Base-by-base conservation (phyloP, 2,888 invertebrate species). In the Therioaphis trifolii region DNA sequence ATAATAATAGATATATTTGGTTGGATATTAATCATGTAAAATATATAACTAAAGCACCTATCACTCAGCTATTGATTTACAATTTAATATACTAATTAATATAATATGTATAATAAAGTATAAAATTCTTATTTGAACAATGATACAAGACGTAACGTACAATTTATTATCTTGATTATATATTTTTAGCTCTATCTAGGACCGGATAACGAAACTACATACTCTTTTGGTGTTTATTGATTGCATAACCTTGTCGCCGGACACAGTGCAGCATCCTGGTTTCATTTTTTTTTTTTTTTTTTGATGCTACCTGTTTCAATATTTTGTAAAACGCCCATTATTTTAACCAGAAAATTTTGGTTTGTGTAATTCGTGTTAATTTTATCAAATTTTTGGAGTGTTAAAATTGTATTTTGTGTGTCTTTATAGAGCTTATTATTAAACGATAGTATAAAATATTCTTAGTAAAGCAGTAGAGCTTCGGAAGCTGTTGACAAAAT, bases 191-290 rank as follows among this genome's bases (percentile, higher is more conserved):
- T 5, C 80, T 46, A 71, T 80, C 80, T 80, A 80, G 71, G 27
- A 43, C 12, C 21, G 21, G 18, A 61, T 11, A 29, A 46, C 46
- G 24, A 80, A 80, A 80, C 77, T 76, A 76, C 46, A 1, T 61
- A 27, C 43, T 71, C 46, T 29, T 80, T 46, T 71, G 27, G 80
- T 80, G 80, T 55, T 80, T 80, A 80, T 80, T 58, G 80, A 80
- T 80, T 80, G 80, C 71, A 80, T 80, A 80, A 61, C 71, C 71
- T 80, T 80, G 71, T 80, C 71, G 80, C 80, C 80, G 80, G 80
- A 69, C 71, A 80, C 80, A 80, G 80, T 71, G 80, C 71, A 80
- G 80, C 80, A 80, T 80, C 80, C 61, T 29, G 29, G 29, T 66
- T 49, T 66, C 21, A 77, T 66, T 77, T 27, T 29, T 15, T 35